Conservation (phyloP, 2,797 vertebrate genomes). For the Acomys russatus region DNA sequence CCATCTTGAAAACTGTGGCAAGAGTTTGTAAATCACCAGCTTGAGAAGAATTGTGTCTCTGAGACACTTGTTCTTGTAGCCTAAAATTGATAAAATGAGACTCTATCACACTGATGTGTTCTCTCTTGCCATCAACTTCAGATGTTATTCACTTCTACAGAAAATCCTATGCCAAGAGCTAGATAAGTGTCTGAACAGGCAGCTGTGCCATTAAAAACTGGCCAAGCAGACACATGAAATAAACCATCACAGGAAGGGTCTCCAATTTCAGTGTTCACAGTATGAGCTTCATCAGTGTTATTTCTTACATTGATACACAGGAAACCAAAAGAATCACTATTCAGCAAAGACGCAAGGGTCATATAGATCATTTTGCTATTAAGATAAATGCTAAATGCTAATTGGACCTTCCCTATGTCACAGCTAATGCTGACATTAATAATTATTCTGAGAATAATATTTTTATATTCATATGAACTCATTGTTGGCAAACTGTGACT, state of each 20-base stretch:
- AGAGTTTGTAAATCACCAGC: not conserved
- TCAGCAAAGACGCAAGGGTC: not conserved
- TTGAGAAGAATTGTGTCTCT: not conserved
- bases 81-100: not conserved
- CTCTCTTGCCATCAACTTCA: not conserved
- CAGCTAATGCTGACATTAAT: not conserved
- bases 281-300: not conserved
- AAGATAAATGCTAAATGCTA: not conserved
- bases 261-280: not conserved
- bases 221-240: not conserved
- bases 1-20: not conserved
- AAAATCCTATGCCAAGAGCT: not conserved
- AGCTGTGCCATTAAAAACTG: not conserved
- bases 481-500: not conserved
- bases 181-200: not conserved
- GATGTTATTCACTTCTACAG: not conserved
- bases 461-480: constrained; percentile 25
- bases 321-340: not conserved
- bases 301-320: not conserved
- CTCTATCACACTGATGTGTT: not conserved
- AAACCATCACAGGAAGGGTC: not conserved
- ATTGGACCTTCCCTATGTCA: not conserved
- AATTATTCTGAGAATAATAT: not conserved
- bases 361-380: not conserved
- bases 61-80: not conserved